Conservation (phyloP, 1,140 invertebrate species). For the Drosophila fuyamai region DNA sequence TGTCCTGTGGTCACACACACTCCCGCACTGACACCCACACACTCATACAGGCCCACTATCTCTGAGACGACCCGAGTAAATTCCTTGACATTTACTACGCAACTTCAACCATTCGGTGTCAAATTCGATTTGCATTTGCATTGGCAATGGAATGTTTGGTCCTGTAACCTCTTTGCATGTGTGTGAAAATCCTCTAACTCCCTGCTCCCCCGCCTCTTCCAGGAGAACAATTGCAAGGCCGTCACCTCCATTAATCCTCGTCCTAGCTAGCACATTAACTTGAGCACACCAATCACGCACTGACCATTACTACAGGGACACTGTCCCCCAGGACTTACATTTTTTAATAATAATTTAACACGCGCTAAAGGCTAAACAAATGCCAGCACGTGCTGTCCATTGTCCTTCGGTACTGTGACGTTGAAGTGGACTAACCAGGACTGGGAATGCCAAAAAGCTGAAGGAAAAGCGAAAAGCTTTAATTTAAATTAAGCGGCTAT, state of each 20-base stretch:
- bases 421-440: constrained; percentile 8
- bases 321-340: constrained; percentile 28
- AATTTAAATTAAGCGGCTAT: constrained; percentile 17
- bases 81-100: constrained; percentile 81
- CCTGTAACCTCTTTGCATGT: constrained; percentile 15
- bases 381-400: constrained; percentile 51
- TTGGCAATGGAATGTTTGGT: constrained; percentile 40
- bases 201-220: neutral
- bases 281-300: constrained; percentile 47
- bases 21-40: constrained; percentile 14
- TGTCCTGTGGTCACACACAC: constrained; percentile 21
- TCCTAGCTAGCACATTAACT: constrained; percentile 29
- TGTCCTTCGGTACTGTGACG: constrained; percentile 44
- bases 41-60: constrained; percentile 30
- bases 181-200: constrained; percentile 14
- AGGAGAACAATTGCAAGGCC: constrained; percentile 45
- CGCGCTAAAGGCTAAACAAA: constrained; percentile 40
- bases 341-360: constrained; percentile 49
- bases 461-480: constrained; percentile 25
- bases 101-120: constrained; percentile 72
- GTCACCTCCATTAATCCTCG: constrained; percentile 34
- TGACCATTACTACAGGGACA: constrained; percentile 47
- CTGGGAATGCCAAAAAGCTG: constrained; percentile 12
- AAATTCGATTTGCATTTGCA: constrained; percentile 77
- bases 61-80: constrained; percentile 69